A percentile compares a stretch with the other conserved stretches of the same genome.
phyloP scores from a whole-genome alignment of 2,113 vertebrate species.

The Actenoides lindsayi region DNA sequence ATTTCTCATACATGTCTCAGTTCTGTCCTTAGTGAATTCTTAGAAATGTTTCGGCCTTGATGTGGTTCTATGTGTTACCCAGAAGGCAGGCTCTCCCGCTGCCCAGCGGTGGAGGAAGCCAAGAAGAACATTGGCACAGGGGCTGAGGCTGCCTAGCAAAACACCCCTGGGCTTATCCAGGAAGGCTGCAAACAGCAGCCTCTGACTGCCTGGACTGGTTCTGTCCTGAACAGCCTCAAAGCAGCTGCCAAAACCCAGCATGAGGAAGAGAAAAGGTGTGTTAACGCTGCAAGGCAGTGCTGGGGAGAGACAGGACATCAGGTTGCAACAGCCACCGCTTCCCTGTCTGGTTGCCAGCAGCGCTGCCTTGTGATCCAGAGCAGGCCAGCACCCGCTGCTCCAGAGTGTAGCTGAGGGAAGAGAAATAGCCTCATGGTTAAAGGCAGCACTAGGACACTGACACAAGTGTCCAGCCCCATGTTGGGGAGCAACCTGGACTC shows the following conservation, averaged over 20 bases:
- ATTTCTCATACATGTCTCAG: background rate
- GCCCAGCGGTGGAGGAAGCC: background rate
- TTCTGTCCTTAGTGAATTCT: background rate
- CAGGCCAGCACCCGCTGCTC: background rate
- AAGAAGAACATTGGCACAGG: background rate
- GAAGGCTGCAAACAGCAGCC: conserved; percentile 14
- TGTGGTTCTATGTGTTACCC: background rate
- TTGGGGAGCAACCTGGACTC: background rate
- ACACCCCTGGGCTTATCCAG: background rate
- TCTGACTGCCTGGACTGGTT: conserved; percentile 37
- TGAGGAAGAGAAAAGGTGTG: background rate
- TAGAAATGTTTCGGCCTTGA: background rate
- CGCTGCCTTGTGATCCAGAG: background rate
- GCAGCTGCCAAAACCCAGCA: conserved; percentile 27
- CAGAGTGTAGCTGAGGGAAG: background rate
- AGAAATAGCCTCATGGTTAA: background rate
- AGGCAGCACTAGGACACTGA: background rate
- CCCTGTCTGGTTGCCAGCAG: background rate
- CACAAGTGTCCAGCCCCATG: background rate
- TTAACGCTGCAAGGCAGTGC: background rate
- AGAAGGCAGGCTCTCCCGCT: background rate
- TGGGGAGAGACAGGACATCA: background rate
- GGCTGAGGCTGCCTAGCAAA: background rate
- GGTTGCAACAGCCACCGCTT: background rate
- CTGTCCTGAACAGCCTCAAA: conserved; percentile 10